phyloP scores from a whole-genome alignment of 2,888 invertebrate genomes.

The Mechanitis mazaeus region DNA sequence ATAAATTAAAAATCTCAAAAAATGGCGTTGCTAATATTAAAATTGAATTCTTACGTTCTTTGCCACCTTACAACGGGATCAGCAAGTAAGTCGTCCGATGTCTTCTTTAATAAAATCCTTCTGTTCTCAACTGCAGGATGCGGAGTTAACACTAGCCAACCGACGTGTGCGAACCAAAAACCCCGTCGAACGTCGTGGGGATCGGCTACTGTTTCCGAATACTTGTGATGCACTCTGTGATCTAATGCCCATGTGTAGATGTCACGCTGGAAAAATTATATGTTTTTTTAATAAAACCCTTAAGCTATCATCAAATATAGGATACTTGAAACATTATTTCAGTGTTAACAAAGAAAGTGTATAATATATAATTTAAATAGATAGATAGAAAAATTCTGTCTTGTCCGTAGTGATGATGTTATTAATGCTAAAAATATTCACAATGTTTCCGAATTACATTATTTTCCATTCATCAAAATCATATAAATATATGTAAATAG shows the following conservation, averaged over 20 bases:
- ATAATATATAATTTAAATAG: too few species aligned
- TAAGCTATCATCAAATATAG: too few species aligned
- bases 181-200: conserved; percentile 90
- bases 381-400: too few species aligned
- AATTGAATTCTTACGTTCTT: conserved; percentile 70
- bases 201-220: conserved; percentile 90
- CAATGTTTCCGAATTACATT: too few species aligned
- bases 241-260: conserved; percentile 92
- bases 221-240: conserved; percentile 93
- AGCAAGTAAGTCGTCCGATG: conserved; percentile 83
- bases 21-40: too few species aligned
- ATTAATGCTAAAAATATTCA: too few species aligned
- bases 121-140: conserved; percentile 86
- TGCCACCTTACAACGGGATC: conserved; percentile 88
- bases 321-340: too few species aligned
- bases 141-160: conserved; percentile 91
- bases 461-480: too few species aligned
- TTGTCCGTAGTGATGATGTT: too few species aligned
- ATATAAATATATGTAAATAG: too few species aligned
- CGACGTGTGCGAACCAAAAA: conserved; percentile 94
- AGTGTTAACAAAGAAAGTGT: too few species aligned
- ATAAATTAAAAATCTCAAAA: too few species aligned
- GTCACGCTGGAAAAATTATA: conserved; percentile 77
- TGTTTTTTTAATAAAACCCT: neutral
- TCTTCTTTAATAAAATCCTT: conserved; percentile 69